Evolutionary conservation across 2,888 invertebrate genomes (phyloP).

Genomic region (Tipula vernalis): DNA sequence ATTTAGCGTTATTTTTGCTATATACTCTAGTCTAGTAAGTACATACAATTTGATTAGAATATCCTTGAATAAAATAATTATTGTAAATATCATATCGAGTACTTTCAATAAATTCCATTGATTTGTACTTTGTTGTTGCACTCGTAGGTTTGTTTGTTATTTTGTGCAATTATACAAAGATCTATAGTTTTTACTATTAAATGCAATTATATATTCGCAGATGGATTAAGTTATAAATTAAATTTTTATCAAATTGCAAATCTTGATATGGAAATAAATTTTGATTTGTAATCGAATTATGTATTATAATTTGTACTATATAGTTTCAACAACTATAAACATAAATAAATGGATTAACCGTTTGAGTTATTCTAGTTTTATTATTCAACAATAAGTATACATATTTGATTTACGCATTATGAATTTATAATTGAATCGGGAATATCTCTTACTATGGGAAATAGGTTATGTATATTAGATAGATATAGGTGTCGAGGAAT

Average conservation of each 20-base stretch:
- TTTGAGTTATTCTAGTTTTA: background rate
- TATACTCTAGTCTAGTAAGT: background rate
- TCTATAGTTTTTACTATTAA: no score
- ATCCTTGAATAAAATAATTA: background rate
- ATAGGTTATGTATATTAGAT: background rate
- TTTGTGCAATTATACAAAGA: background rate
- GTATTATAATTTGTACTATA: background rate
- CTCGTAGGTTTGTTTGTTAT: background rate
- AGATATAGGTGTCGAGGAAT: background rate
- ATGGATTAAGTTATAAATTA: background rate
- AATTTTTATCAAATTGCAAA: background rate
- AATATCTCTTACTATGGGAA: background rate
- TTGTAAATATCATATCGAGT: background rate
- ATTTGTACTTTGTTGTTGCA: background rate
- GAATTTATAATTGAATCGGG: background rate
- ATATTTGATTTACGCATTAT: background rate
- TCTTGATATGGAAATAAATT: background rate
- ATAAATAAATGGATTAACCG: background rate
- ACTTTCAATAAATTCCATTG: background rate
- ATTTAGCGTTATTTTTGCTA: background rate
- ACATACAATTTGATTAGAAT: background rate
- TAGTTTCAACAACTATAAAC: background rate
- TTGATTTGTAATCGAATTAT: background rate
- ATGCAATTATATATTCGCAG: background rate
- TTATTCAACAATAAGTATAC: background rate